phyloP scores from a whole-genome alignment of 2,113 vertebrate genomes.

The Atlantisia rogersi region DNA sequence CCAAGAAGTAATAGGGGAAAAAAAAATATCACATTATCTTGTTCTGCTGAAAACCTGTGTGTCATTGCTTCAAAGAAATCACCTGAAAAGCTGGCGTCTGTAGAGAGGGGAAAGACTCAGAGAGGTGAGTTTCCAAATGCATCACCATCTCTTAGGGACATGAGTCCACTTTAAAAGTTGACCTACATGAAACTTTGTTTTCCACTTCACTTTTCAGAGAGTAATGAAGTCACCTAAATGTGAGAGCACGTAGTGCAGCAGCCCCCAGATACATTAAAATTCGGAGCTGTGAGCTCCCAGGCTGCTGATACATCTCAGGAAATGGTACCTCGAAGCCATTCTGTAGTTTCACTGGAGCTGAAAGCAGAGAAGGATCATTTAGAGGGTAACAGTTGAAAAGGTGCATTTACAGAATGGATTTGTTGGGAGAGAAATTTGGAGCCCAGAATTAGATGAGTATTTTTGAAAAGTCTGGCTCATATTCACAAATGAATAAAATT shows the following conservation, averaged over 20 bases:
- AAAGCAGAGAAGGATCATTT: not conserved
- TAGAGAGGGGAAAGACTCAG: not conserved
- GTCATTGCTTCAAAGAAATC: not conserved
- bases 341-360: not conserved
- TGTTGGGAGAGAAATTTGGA: not conserved
- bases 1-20: not conserved
- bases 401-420: not conserved
- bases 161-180: not conserved
- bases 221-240: not conserved
- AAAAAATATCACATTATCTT: not conserved
- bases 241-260: not conserved
- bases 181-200: not conserved
- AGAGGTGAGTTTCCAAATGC: not conserved
- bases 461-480: not conserved
- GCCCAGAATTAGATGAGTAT: not conserved
- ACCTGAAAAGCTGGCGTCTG: not conserved
- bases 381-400: not conserved
- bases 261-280: not conserved
- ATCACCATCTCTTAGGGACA: fast-evolving
- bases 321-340: not conserved
- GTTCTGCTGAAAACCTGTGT: not conserved
- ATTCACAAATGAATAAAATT: not conserved
- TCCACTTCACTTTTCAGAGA: not conserved
- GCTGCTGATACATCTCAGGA: not conserved
- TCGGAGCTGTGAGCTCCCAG: not conserved